Evolutionary conservation across 2,888 invertebrate species (phyloP).

Genomic region (Uropetala carovei): DNA sequence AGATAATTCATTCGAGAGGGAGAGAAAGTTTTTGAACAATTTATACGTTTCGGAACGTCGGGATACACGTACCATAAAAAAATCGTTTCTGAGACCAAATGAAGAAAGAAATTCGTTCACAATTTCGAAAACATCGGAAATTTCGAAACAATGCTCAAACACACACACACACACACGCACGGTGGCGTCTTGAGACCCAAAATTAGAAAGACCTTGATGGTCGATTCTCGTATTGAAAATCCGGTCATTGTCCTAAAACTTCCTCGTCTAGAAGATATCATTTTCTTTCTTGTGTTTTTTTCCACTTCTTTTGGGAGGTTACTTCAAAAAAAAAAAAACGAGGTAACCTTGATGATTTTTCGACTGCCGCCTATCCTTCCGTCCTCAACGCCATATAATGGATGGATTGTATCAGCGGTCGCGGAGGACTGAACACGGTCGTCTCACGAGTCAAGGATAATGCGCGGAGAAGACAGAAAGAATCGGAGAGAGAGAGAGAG

Average conservation of each 20-base stretch:
- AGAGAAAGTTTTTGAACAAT: too few relatives aligned
- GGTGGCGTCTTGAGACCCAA: background rate
- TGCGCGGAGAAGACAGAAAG: background rate
- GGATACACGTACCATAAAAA: too few relatives aligned
- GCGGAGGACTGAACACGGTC: background rate
- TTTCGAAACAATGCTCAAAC: background rate
- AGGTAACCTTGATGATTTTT: constrained; percentile 34
- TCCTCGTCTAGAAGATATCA: background rate
- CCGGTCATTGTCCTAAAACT: constrained; percentile 24
- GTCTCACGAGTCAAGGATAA: background rate
- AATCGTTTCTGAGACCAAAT: too few relatives aligned
- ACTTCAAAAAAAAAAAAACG: background rate
- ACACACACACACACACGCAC: background rate
- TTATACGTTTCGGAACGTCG: too few relatives aligned
- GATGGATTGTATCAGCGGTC: constrained; percentile 9
- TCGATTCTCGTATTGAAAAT: background rate
- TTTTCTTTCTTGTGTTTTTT: background rate
- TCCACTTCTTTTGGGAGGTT: background rate
- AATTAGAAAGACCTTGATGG: background rate
- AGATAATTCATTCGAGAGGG: too few relatives aligned
- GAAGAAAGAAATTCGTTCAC: background rate
- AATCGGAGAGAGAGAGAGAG: background rate
- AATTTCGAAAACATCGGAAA: background rate
- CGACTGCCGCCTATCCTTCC: constrained; percentile 2
- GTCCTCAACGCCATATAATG: background rate